Conservation (phyloP, 1,140 invertebrate genomes). For the Hylaeus volcanicus region DNA sequence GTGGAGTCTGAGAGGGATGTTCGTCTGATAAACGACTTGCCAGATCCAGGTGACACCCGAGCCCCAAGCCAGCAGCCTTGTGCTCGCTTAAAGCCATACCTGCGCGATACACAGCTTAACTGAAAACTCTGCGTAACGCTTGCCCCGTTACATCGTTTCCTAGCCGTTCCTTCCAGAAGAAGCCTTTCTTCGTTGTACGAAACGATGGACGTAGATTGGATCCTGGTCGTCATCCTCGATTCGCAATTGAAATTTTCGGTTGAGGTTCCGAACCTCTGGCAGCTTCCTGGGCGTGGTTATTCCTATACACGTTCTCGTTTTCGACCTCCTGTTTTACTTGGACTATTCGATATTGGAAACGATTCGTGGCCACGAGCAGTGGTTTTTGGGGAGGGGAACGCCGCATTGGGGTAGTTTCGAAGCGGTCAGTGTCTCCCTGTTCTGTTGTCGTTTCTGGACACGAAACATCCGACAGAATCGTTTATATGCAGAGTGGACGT, state of each 20-base stretch:
- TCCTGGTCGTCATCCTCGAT: background rate
- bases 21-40: slow-evolving; percentile 58
- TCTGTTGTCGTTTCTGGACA: background rate
- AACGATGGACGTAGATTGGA: slow-evolving; percentile 21
- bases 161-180: slow-evolving; percentile 10
- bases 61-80: background rate
- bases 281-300: background rate
- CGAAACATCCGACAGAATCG: background rate
- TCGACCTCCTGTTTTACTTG: background rate
- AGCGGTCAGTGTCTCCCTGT: background rate
- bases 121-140: slow-evolving; percentile 12
- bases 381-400: background rate
- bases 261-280: too few relatives aligned
- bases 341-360: slow-evolving; percentile 26
- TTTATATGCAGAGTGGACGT: too few relatives aligned
- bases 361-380: background rate
- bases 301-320: background rate
- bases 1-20: slow-evolving; percentile 9
- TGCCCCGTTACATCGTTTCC: slow-evolving; percentile 6
- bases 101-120: slow-evolving; percentile 36
- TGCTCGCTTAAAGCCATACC: slow-evolving; percentile 24
- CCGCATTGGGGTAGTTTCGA: background rate
- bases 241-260: slow-evolving; percentile 25
- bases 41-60: slow-evolving; percentile 51
- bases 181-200: background rate